Evolutionary conservation across 2,888 invertebrate genomes (phyloP).

Genomic region (Noctua fimbriata): DNA sequence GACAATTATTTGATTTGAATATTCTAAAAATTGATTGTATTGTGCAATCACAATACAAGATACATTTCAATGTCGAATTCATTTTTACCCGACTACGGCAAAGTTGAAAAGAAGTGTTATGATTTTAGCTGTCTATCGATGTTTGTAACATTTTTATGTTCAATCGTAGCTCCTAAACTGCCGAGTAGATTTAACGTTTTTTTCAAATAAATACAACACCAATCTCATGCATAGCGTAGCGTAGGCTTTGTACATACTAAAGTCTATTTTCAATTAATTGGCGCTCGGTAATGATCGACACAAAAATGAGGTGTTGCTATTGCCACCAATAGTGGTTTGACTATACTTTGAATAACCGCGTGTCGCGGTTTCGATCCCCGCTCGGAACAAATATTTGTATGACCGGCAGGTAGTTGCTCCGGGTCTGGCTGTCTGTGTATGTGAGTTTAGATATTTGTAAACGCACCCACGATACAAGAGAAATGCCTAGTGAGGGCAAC

Average conservation of each 20-base stretch:
- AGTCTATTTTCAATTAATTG: not conserved
- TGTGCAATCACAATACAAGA: constrained; percentile 12
- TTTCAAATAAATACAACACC: not conserved
- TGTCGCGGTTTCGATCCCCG: too few species aligned
- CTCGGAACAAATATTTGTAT: too few species aligned
- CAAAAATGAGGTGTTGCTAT: not conserved
- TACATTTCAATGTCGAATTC: not conserved
- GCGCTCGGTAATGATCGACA: not conserved
- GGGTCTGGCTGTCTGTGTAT: too few species aligned
- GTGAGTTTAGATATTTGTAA: too few species aligned
- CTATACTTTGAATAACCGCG: too few species aligned
- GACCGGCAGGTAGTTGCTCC: too few species aligned
- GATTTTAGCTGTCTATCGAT: not conserved
- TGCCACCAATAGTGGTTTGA: not conserved
- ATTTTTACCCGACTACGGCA: not conserved
- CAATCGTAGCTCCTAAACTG: not conserved
- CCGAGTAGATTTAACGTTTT: not conserved
- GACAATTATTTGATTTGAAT: not conserved
- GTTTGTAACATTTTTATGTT: not conserved
- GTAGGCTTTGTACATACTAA: not conserved
- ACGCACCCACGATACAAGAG: too few species aligned
- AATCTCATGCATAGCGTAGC: not conserved
- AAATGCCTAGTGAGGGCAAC: too few species aligned
- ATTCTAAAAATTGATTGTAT: not conserved
- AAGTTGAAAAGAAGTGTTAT: not conserved